These are phyloP conservation scores for Tor tambroides DNA, from an alignment of 2,113 vertebrate genomes.

Conservation along the genomic window DNA sequence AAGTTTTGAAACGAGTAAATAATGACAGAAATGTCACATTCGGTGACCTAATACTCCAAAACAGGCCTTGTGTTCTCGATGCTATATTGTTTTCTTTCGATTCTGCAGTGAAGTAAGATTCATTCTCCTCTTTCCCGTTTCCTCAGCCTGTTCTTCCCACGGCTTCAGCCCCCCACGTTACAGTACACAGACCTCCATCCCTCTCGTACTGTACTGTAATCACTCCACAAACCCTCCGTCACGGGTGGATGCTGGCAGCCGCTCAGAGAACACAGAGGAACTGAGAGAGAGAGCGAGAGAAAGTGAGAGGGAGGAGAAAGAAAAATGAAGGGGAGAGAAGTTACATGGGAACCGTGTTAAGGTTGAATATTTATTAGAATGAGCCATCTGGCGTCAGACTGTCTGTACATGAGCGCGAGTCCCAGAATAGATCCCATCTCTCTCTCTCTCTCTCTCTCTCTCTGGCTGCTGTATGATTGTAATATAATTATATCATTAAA, in stretches of 20 bases:
- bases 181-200: not conserved
- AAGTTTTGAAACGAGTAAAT: not conserved
- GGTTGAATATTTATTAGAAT: conserved; percentile 99
- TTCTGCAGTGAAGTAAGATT: not conserved
- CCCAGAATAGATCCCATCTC: conserved; percentile 84
- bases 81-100: not conserved
- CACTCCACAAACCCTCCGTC: conserved; percentile 95
- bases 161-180: not conserved
- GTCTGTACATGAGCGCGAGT: conserved; percentile 92
- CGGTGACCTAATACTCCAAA: not conserved
- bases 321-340: conserved; percentile 74
- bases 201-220: conserved; percentile 83
- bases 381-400: conserved; percentile 99
- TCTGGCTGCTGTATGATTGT: conserved; percentile 74
- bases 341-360: conserved; percentile 99
- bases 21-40: not conserved
- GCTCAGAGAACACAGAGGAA: conserved; percentile 81
- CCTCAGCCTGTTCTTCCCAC: conserved; percentile 29
- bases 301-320: conserved; percentile 65
- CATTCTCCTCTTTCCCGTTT: not conserved
- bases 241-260: conserved; percentile 99
- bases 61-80: not conserved
- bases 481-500: conserved; percentile 73
- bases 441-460: conserved; percentile 67
- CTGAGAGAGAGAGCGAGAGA: conserved; percentile 71